Evolutionary conservation across 2,113 vertebrate genomes (phyloP), one percentile per base, ranked within the genome.

Genomic region (Nothoprocta perdicaria): DNA sequence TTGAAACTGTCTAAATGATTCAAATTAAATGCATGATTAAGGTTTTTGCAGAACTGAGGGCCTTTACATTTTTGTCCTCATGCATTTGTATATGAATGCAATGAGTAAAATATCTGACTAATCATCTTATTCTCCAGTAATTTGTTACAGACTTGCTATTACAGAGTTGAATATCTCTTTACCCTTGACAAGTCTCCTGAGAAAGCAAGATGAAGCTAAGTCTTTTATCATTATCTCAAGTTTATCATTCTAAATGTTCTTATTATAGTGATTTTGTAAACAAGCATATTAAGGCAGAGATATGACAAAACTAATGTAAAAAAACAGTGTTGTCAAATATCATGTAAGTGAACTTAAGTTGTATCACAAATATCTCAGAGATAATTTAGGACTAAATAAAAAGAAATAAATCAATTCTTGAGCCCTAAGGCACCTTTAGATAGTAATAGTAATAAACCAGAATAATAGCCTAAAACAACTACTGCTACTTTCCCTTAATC

Each of bases 361-460:
- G 95, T 97, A 95, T 96, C 91, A 83, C 57, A 93, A 94, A 82
- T 76, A 94, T 95, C 93, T 85, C 88, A 86, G 81, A 94, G 92
- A 96, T 94, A 90, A 97, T 95, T 95, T 94, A 77, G 87, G 74
- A 91, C 89, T 90, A 96, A 95, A 96, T 95, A 96, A 97, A 97
- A 97, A 80, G 77, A 95, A 96, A 38, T 72, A 94, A 96, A 97
- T 97, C 95, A 86, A 33, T 92, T 96, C 90, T 96, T 97, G 89
- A 96, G 86, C 94, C 93, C 84, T 86, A 80, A 94, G 92, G 91
- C 84, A 95, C 82, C 84, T 95, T 96, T 95, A 92, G 95, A 95
- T 95, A 97, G 27, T 91, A 87, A 76, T 26, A 82, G 58, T 88
- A 95, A 97, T 97, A 97, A 97, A 96, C 97, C 96, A 97, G 82